Base-by-base conservation (phyloP, 1,140 invertebrate species). In the Leptopilina clavipes region DNA sequence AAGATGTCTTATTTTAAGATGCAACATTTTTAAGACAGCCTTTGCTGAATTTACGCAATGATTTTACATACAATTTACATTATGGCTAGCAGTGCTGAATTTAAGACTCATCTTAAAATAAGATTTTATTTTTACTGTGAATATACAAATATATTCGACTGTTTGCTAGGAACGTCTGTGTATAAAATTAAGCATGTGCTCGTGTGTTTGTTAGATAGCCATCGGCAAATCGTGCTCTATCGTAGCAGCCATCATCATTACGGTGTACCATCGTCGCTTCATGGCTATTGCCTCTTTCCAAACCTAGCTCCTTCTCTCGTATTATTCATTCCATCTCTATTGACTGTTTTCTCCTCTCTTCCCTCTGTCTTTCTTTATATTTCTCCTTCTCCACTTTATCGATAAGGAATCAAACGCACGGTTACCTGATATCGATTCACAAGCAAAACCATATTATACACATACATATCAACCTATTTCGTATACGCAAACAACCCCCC, bases 211-310 rank as follows among this genome's bases (percentile, higher is more conserved):
- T 73, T 12, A 65, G 56, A 78, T 75, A 73, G 73, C 71, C 52
- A 79, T 79, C 71, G 65, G 43, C 70, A 56, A 70, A 65, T 79
- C 74, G 72, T 76, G 71, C 71, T 44, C 22, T 76, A 76, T 76
- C 77, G 65, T 14, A n/a, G 45, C 44, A 73, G 70, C 25, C 72
- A 75, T 76, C 71, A 73, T 75, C 65, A 74, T 79, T 74, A 79
- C 70, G 70, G 70, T 65, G 48, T 37, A 70, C 44, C 72, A 72
- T 72, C 65, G 37, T 37, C 72, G 43, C 73, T 70, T 22, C 56
- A 22, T 40, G 45, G 48, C 43, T 43, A 44, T 75, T 44, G 14
- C 59, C 59, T 31, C 25, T 25, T 65, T 14, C 11, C 59, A n/a
- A 40, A 40, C 37, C 12, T 10, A 59, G 54, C 54, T 59, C 8